Evolutionary conservation across 2,888 invertebrate species (phyloP).

Genomic region (Idaea aversata): DNA sequence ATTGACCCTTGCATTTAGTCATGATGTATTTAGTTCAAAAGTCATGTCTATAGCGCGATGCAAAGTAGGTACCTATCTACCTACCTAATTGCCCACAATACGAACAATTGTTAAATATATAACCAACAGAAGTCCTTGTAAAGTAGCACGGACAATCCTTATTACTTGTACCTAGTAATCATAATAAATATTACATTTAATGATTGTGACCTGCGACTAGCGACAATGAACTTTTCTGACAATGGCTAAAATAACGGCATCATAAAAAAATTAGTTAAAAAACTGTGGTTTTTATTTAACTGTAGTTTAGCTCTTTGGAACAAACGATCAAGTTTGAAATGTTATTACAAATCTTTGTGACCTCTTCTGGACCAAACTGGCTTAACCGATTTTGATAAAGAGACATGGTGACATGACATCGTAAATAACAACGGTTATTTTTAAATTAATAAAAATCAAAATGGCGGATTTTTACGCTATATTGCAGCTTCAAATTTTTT

Average conservation of each 20-base stretch:
- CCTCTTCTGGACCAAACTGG: background rate
- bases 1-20: too few relatives aligned
- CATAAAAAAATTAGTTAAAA: background rate
- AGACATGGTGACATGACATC: background rate
- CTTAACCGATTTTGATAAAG: background rate
- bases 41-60: too few relatives aligned
- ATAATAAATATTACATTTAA: background rate
- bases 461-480: too few relatives aligned
- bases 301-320: too few relatives aligned
- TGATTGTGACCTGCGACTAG: background rate
- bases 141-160: background rate
- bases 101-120: background rate
- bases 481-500: too few relatives aligned
- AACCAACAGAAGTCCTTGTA: background rate
- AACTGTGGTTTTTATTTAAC: background rate
- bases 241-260: background rate
- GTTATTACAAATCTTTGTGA: background rate
- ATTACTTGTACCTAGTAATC: background rate
- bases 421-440: too few relatives aligned
- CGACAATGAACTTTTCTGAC: constrained; percentile 8
- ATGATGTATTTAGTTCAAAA: too few relatives aligned
- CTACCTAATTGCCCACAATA: too few relatives aligned
- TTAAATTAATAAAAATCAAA: too few relatives aligned
- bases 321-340: too few relatives aligned
- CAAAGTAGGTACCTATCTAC: too few relatives aligned